Conservation (phyloP, 1,140 invertebrate species). For the Manduca sexta region DNA sequence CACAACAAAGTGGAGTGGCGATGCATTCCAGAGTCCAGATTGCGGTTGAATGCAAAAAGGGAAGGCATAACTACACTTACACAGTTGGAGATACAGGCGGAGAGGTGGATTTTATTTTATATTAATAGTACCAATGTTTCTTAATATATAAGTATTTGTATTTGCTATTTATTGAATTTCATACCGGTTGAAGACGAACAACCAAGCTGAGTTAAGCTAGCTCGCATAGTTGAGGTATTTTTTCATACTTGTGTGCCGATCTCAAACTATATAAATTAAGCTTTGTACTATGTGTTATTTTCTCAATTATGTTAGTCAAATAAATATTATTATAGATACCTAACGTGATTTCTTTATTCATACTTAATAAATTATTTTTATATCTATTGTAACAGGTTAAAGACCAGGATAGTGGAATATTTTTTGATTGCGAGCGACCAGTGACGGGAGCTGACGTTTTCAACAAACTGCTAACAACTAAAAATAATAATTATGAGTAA, state of each 20-base stretch:
- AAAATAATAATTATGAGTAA: conserved; percentile 44
- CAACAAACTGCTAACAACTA: conserved; percentile 40
- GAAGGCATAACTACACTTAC: conserved; percentile 22
- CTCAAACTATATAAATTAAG: too few species aligned
- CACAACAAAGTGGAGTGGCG: conserved; percentile 41
- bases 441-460: conserved; percentile 40
- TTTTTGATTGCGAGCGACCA: conserved; percentile 47
- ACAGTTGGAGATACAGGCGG: conserved; percentile 7
- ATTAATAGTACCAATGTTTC: not conserved
- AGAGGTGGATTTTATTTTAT: conserved; percentile 10
- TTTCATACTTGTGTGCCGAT: too few species aligned
- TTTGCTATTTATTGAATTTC: too few species aligned
- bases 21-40: conserved; percentile 49
- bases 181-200: too few species aligned
- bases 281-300: too few species aligned
- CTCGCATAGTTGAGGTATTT: too few species aligned
- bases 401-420: conserved; percentile 29
- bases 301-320: not conserved
- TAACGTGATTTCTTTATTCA: too few species aligned
- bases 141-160: too few species aligned
- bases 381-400: conserved; percentile 19
- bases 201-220: too few species aligned
- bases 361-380: too few species aligned
- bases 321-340: too few species aligned
- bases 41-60: conserved; percentile 17